A percentile compares a stretch with the other conserved stretches of the same genome.
Conservation (phyloP, 1,140 invertebrate genomes). For the Pachyrhynchus sulphureomaculatus region DNA sequence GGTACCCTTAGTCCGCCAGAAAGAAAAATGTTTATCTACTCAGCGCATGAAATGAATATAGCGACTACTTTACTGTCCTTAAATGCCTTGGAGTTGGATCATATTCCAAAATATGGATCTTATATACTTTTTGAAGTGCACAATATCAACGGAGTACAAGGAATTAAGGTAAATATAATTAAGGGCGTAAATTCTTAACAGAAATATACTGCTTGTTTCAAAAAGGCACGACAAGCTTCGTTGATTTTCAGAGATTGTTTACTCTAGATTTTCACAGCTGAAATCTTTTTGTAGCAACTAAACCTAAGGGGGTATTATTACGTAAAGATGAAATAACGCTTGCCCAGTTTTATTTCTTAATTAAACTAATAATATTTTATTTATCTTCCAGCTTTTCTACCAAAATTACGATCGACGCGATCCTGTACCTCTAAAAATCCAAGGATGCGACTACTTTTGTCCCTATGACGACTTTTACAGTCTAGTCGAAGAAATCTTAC, state of each 20-base stretch:
- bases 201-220: too few relatives aligned
- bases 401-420: not conserved
- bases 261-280: too few relatives aligned
- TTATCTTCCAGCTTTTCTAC: conserved; percentile 9
- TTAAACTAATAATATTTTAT: not conserved
- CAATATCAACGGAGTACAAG: conserved; percentile 25
- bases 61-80: conserved; percentile 25
- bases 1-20: not conserved
- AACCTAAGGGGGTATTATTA: not conserved
- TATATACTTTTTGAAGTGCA: conserved; percentile 37
- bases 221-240: too few relatives aligned
- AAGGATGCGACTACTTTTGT: conserved; percentile 9
- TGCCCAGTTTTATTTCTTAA: not conserved
- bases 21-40: conserved; percentile 32
- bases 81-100: conserved; percentile 36
- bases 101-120: conserved; percentile 35
- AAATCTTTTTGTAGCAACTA: too few relatives aligned
- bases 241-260: too few relatives aligned
- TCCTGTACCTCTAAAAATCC: not conserved
- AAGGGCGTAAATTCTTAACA: too few relatives aligned
- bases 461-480: conserved; percentile 3
- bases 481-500: not conserved
- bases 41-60: conserved; percentile 36
- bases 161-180: conserved; percentile 26
- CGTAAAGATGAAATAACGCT: too few relatives aligned